Percentiles rank a stretch among this genome's conserved stretches.
phyloP scores from a whole-genome alignment of 2,797 vertebrate species.

The Ataeniobius toweri region DNA sequence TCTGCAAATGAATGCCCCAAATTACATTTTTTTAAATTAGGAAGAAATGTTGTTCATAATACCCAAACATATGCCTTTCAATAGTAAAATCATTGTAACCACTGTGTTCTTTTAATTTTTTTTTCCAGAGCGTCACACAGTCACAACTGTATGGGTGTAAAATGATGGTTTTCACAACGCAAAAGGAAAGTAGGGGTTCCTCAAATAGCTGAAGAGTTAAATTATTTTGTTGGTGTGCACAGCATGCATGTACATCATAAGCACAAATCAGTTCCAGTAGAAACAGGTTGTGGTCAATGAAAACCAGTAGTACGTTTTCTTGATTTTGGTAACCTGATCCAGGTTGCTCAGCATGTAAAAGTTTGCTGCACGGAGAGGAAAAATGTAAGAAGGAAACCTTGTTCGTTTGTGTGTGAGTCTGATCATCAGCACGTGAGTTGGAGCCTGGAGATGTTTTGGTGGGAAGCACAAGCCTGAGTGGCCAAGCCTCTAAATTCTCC shows the following conservation, averaged over 20 bases:
- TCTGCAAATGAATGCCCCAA: no score
- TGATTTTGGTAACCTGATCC: slow-evolving; percentile 2
- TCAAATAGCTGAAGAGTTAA: neutral
- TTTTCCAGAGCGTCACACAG: neutral
- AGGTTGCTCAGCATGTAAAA: slow-evolving; percentile 51
- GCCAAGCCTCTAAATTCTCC: slow-evolving; percentile 68
- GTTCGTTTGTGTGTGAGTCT: slow-evolving; percentile 14
- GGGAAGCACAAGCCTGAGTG: slow-evolving; percentile 70
- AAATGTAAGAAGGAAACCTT: slow-evolving; percentile 40
- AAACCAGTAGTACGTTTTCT: neutral
- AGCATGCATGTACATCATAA: neutral
- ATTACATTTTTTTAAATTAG: no score
- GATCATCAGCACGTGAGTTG: slow-evolving; percentile 39
- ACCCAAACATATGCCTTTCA: neutral
- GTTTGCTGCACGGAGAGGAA: slow-evolving; percentile 42
- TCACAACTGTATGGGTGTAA: neutral
- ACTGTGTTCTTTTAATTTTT: neutral
- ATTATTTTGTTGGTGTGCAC: neutral
- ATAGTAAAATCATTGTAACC: neutral
- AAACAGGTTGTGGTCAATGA: neutral
- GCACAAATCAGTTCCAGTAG: neutral
- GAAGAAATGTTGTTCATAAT: neutral
- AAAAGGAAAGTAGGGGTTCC: slow-evolving; percentile 15
- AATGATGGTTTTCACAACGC: neutral
- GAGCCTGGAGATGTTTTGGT: slow-evolving; percentile 75